Evolutionary conservation across 2,797 vertebrate genomes (phyloP).

Genomic region (Sebastes hopkinsi): DNA sequence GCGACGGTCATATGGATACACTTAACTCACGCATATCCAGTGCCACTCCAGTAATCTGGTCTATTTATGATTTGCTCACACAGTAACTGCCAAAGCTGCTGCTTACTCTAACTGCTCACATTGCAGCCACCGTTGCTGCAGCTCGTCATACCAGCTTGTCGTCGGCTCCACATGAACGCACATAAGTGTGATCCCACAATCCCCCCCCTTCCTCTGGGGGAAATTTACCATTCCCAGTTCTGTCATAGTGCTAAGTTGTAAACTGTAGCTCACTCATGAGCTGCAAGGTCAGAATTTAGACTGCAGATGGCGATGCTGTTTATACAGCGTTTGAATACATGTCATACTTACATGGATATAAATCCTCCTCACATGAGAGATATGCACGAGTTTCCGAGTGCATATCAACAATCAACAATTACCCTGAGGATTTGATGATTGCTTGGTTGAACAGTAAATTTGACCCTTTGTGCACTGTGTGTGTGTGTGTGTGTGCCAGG

Average conservation of each 20-base stretch:
- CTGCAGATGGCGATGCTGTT: constrained; percentile 1
- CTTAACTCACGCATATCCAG: not conserved
- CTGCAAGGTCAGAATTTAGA: not conserved
- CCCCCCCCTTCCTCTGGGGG: rapidly evolving
- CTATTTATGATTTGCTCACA: constrained; percentile 42
- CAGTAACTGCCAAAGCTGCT: constrained; percentile 9
- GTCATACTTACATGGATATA: constrained; percentile 1
- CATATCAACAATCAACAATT: not conserved
- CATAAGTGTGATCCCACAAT: constrained; percentile 15
- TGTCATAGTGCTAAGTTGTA: constrained; percentile 35
- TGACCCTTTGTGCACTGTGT: not conserved
- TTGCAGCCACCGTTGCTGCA: constrained; percentile 4
- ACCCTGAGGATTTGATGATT: not conserved
- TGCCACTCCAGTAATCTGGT: not conserved
- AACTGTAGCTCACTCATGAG: constrained; percentile 4
- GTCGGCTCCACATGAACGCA: constrained; percentile 1
- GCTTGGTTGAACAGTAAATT: not conserved
- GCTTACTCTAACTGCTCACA: not conserved
- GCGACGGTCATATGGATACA: not conserved
- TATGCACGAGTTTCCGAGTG: not conserved
- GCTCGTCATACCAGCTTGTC: constrained; percentile 53
- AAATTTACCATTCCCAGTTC: not conserved
- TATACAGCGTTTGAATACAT: not conserved
- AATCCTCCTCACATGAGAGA: not conserved
- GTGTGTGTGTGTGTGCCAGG: constrained; percentile 59